A percentile compares a stretch with the other conserved stretches of the same genome.
Conservation (phyloP, 2,113 vertebrate species). For the Manacus vitellinus region DNA sequence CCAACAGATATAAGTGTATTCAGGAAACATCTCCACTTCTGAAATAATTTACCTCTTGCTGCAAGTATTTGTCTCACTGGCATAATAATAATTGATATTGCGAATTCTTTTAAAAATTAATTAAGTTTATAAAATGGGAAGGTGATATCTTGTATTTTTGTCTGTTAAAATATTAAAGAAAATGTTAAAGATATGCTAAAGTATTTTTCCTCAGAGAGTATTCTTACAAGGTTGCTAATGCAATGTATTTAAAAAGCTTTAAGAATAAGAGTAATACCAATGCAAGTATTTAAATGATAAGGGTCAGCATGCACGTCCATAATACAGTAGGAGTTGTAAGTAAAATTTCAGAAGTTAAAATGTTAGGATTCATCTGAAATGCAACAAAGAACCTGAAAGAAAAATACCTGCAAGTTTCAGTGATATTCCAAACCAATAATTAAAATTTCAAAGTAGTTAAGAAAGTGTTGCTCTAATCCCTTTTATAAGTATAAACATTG, state of each 20-base stretch:
- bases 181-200: not conserved
- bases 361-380: not conserved
- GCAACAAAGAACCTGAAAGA: not conserved
- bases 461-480: not conserved
- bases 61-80: not conserved
- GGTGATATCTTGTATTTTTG: not conserved
- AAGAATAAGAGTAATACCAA: not conserved
- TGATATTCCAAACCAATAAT: not conserved
- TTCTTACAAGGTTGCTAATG: not conserved
- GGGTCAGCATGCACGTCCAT: not conserved
- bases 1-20: not conserved
- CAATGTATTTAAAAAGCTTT: not conserved
- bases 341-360: not conserved
- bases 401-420: not conserved
- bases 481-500: not conserved
- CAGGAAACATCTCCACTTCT: not conserved
- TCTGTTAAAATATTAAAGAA: not conserved
- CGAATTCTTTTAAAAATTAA: not conserved
- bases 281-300: not conserved
- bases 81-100: not conserved
- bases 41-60: not conserved
- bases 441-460: not conserved
- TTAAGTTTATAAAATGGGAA: not conserved
- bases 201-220: not conserved
- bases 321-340: not conserved